Percentiles rank a stretch among this genome's conserved stretches.
phyloP scores from a whole-genome alignment of 2,113 vertebrate genomes.

The Acrocephalus arundinaceus region DNA sequence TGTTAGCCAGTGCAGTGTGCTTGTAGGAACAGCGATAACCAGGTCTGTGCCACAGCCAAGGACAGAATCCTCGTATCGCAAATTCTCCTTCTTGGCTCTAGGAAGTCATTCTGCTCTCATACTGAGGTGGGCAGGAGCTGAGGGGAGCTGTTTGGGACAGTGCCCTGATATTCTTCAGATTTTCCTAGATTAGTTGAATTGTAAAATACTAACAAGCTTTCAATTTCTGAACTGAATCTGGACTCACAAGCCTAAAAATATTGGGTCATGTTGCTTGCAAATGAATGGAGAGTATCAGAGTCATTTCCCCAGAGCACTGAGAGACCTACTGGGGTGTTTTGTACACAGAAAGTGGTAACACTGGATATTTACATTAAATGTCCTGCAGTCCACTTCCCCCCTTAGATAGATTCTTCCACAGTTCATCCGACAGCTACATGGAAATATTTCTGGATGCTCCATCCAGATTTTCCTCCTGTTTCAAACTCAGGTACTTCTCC shows the following conservation, averaged over 20 bases:
- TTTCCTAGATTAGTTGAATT: neutral
- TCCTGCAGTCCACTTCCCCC: neutral
- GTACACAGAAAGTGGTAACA: neutral
- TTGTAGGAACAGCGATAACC: neutral
- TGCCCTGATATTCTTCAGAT: neutral
- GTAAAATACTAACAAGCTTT: neutral
- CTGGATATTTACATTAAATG: neutral
- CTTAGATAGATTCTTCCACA: neutral
- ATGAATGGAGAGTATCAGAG: neutral
- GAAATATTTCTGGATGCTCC: neutral
- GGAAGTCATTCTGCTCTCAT: neutral
- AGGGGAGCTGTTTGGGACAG: neutral
- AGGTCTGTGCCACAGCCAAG: neutral
- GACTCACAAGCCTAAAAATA: neutral
- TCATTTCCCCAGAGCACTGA: neutral
- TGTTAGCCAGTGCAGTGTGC: neutral
- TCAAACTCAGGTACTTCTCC: neutral
- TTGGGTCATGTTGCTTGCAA: neutral
- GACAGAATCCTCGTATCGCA: neutral
- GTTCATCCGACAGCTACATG: neutral
- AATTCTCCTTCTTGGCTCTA: neutral
- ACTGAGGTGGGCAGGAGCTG: neutral
- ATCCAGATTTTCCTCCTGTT: neutral
- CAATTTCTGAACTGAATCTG: neutral
- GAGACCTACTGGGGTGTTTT: neutral